Conservation (phyloP, 2,113 vertebrate genomes). For the Neodontobutis hainanensis region DNA sequence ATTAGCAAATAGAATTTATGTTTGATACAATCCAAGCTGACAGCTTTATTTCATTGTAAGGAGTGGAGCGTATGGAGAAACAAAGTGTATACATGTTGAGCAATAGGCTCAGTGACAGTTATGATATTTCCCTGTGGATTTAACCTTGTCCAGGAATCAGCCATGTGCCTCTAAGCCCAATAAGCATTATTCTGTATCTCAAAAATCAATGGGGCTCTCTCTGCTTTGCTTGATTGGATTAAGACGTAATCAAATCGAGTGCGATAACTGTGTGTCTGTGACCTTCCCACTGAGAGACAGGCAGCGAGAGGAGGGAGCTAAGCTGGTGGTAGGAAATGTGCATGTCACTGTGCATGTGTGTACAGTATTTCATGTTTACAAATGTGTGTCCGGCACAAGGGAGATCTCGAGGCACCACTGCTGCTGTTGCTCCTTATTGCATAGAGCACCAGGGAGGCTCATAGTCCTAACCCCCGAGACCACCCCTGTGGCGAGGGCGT, state of each 20-base stretch:
- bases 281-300: constrained; percentile 68
- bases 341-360: constrained; percentile 5
- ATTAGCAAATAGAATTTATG: constrained; percentile 12
- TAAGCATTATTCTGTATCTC: constrained; percentile 68
- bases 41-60: constrained; percentile 24
- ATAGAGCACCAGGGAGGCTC: constrained; percentile 9
- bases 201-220: constrained; percentile 71
- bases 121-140: constrained; percentile 56
- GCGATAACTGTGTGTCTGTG: constrained; percentile 69
- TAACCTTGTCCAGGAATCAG: constrained; percentile 67
- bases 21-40: constrained; percentile 14
- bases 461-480: neutral
- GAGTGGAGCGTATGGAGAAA: constrained; percentile 19
- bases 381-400: constrained; percentile 16
- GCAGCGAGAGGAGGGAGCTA: constrained; percentile 21
- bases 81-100: constrained; percentile 31
- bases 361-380: constrained; percentile 12
- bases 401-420: constrained; percentile 14
- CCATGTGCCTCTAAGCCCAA: constrained; percentile 61
- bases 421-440: constrained; percentile 30
- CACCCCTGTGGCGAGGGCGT: neutral
- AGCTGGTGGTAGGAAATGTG: constrained; percentile 33
- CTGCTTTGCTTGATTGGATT: constrained; percentile 80
- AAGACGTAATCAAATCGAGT: constrained; percentile 77
- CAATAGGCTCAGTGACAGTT: constrained; percentile 46